Evolutionary conservation across 2,797 vertebrate species (phyloP).

Genomic region (Neopelma chrysocephalum): DNA sequence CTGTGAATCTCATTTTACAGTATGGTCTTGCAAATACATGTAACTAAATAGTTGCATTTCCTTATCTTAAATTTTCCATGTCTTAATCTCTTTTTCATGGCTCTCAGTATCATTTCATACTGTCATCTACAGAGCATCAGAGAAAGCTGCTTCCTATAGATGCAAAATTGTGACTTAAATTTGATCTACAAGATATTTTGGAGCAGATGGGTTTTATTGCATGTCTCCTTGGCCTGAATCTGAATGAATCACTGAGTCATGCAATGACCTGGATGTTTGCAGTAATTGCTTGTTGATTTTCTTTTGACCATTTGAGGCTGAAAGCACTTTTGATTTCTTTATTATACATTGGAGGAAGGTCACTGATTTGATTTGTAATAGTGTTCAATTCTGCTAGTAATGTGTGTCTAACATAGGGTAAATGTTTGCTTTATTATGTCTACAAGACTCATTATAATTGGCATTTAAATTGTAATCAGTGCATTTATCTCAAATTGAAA

Average conservation of each 20-base stretch:
- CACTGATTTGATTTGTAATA: constrained; percentile 58
- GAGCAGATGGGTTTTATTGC: constrained; percentile 51
- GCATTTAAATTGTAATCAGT: constrained; percentile 28
- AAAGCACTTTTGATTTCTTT: constrained; percentile 59
- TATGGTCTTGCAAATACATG: background rate
- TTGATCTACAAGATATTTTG: constrained; percentile 16
- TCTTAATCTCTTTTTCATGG: constrained; percentile 16
- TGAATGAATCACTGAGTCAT: constrained; percentile 38
- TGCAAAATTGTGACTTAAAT: constrained; percentile 27
- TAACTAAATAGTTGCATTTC: constrained; percentile 44
- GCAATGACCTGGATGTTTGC: background rate
- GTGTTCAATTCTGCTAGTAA: constrained; percentile 25
- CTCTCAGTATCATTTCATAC: background rate
- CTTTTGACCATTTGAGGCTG: constrained; percentile 6
- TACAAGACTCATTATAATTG: constrained; percentile 28
- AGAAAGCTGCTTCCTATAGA: background rate
- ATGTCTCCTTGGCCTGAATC: constrained; percentile 13
- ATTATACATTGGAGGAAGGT: constrained; percentile 26
- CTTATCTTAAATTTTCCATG: constrained; percentile 52
- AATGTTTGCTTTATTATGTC: constrained; percentile 3
- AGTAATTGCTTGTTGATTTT: constrained; percentile 66
- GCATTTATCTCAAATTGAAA: constrained; percentile 28
- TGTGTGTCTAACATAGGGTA: background rate
- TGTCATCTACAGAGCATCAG: constrained; percentile 2
- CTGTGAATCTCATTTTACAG: background rate